Percentiles rank a stretch among this genome's conserved stretches.
Conservation (phyloP, 2,888 invertebrate species). For the Rhingia campestris region DNA sequence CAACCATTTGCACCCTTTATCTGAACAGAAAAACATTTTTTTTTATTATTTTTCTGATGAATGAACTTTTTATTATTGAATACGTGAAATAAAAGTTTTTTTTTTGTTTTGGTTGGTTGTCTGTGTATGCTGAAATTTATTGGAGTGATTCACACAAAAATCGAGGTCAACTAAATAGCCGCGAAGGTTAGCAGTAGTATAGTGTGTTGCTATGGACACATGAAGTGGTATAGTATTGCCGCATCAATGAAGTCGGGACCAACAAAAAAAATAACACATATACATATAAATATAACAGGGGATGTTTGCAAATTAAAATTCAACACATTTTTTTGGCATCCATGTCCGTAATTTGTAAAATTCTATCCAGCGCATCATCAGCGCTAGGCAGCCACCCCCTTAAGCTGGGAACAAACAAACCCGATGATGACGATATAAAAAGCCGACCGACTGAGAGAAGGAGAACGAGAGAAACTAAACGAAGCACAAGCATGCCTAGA, state of each 20-base stretch:
- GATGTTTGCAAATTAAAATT: slow-evolving; percentile 35
- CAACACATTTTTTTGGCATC: not conserved
- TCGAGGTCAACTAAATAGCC: slow-evolving; percentile 74
- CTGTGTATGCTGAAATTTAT: slow-evolving; percentile 57
- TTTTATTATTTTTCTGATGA: slow-evolving; percentile 66
- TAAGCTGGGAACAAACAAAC: not conserved
- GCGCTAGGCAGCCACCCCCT: not conserved
- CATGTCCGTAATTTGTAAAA: slow-evolving; percentile 26
- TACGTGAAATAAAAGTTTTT: slow-evolving; percentile 63
- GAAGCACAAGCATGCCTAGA: slow-evolving; percentile 60
- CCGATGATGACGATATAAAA: slow-evolving; percentile 11
- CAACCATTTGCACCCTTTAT: slow-evolving; percentile 46
- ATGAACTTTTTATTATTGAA: slow-evolving; percentile 73
- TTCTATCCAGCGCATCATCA: slow-evolving; percentile 38
- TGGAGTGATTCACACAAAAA: slow-evolving; percentile 65
- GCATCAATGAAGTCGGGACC: slow-evolving; percentile 55
- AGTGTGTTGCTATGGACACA: slow-evolving; percentile 36
- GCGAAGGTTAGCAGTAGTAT: slow-evolving; percentile 61
- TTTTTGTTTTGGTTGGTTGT: slow-evolving; percentile 10
- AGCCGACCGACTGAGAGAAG: slow-evolving; percentile 38
- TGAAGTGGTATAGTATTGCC: slow-evolving; percentile 38
- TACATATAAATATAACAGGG: slow-evolving; percentile 19
- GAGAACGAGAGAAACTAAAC: slow-evolving; percentile 52
- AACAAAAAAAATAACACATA: not conserved
- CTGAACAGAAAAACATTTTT: slow-evolving; percentile 55